Percentiles rank a stretch among this genome's conserved stretches.
Evolutionary conservation across 1,140 invertebrate species (phyloP).

Genomic region (Pemphigus obesinymphae): DNA sequence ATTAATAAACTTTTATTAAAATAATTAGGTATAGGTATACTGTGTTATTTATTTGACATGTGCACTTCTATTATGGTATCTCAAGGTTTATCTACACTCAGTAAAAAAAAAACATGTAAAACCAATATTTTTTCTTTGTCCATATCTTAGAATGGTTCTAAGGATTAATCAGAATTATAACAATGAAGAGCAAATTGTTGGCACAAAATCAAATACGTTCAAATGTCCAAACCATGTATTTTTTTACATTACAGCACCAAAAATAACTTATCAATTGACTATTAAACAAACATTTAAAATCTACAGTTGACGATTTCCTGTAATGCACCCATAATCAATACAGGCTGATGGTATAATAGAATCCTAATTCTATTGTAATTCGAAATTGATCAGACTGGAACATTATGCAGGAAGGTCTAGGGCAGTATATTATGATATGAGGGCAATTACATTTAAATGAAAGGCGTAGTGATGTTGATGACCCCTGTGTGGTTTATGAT

Average conservation of each 20-base stretch:
- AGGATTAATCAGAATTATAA: conserved; percentile 2
- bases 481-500: conserved; percentile 19
- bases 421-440: conserved; percentile 27
- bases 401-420: conserved; percentile 21
- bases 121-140: conserved; percentile 36
- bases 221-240: conserved; percentile 2
- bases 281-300: conserved; percentile 3
- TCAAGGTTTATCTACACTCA: no score
- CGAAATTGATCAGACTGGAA: conserved; percentile 26
- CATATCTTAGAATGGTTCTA: conserved; percentile 1
- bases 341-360: neutral
- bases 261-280: conserved; percentile 22
- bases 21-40: conserved; percentile 2
- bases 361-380: conserved; percentile 16
- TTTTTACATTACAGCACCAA: neutral
- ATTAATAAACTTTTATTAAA: neutral
- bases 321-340: conserved; percentile 4
- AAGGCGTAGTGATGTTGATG: conserved; percentile 29
- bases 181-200: conserved; percentile 39
- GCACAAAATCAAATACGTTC: conserved; percentile 14
- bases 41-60: neutral
- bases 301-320: conserved; percentile 9
- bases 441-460: conserved; percentile 10
- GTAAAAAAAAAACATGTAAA: neutral
- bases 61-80: conserved; percentile 13